Base-by-base conservation (phyloP, 2,113 vertebrate species). In the Archocentrus centrarchus region DNA sequence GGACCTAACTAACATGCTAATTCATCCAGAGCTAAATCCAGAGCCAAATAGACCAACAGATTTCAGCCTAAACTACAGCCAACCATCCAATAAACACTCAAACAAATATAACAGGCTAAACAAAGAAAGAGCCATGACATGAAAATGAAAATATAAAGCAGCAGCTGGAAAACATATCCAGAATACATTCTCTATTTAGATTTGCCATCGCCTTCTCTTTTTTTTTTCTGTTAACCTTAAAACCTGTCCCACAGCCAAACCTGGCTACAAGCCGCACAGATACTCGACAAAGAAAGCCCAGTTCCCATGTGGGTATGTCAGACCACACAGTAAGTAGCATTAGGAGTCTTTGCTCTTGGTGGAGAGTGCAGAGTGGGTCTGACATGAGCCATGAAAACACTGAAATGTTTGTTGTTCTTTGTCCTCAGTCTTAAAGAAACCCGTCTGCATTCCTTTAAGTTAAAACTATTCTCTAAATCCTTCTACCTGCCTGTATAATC, bases 371-470 rank as follows among this genome's bases (percentile, higher is more conserved):
- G 30, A 50, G 47, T 3, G 44, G 22, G 35, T 70, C 58, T 76
- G 39, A 30, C 37, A 32, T 79, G 58, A 30, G 55, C 14, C 75
- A 55, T 64, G 81, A 63, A 75, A 83, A 59, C 35, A 20, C n/a
- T 53, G 39, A 70, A 14, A 22, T 70, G 63, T 78, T 73, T 82
- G 20, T 44, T 81, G 64, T 58, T 83, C 63, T 77, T 62, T 75
- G 50, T 61, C 59, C 8, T 77, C 14, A 39, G 14, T 57, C 75
- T 85, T 37, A 47, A 77, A 57, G 22, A 63, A 44, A 57, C 30
- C 41, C 7, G 3, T 58, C 32, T 27, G 9, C 62, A 83, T 87
- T 88, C 75, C 66, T 86, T 27, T 88, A 41, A 22, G 11, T 27
- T 58, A 39, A n/a, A 64, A 1, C n/a, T 60, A 13, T 18, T 70